Evolutionary conservation across 2,797 vertebrate species (phyloP).

Genomic region (Sarcophilus harrisii): DNA sequence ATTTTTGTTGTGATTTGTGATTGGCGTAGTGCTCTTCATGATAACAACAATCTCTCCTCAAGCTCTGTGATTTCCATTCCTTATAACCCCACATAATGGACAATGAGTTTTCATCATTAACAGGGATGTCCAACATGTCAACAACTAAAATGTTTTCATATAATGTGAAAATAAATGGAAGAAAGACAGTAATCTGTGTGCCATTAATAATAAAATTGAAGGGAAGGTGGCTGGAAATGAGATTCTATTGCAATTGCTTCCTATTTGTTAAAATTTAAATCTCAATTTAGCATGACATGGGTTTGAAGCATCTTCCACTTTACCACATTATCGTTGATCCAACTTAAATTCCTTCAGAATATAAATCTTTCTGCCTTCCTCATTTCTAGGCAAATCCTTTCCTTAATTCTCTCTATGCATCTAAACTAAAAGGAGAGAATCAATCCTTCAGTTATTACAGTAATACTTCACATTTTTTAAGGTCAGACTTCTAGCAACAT

Average conservation of each 20-base stretch:
- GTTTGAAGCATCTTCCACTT: conserved; percentile 20
- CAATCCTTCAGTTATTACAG: not conserved
- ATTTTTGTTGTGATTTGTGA: conserved; percentile 16
- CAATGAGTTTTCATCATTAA: conserved; percentile 57
- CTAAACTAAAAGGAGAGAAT: conserved; percentile 16
- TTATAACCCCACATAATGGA: conserved; percentile 4
- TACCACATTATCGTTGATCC: not conserved
- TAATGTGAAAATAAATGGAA: conserved; percentile 42
- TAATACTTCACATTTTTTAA: conserved; percentile 24
- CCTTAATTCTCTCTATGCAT: conserved; percentile 10
- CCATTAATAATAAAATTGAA: not conserved
- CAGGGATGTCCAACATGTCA: conserved; percentile 43
- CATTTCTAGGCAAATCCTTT: conserved; percentile 17
- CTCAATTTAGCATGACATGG: not conserved
- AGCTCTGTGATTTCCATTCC: conserved; percentile 30
- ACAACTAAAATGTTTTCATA: conserved; percentile 43
- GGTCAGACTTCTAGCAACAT: not conserved
- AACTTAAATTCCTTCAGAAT: not conserved
- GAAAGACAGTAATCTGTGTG: conserved; percentile 7
- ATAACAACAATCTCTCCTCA: not conserved
- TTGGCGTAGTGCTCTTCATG: not conserved
- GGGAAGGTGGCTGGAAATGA: not conserved
- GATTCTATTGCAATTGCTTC: not conserved
- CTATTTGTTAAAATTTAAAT: conserved; percentile 47
- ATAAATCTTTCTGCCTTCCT: conserved; percentile 29